A percentile compares a stretch with the other conserved stretches of the same genome.
Conservation (phyloP, 2,797 vertebrate species). For the Melanotaenia trifasciata region DNA sequence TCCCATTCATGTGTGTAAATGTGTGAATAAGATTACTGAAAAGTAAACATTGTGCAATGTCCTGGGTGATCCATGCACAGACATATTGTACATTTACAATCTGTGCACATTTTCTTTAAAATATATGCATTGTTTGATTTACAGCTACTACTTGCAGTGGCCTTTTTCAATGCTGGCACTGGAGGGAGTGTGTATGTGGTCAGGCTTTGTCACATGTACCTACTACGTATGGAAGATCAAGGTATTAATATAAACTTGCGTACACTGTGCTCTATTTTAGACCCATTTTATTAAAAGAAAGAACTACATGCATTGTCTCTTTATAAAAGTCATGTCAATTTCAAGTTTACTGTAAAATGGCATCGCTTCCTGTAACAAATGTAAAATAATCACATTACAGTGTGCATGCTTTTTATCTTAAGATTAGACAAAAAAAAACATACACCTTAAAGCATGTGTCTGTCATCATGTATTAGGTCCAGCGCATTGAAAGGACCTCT, state of each 20-base stretch:
- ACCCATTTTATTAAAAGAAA: neutral
- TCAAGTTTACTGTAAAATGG: neutral
- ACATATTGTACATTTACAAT: neutral
- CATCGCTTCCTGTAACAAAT: neutral
- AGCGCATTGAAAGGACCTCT: slow-evolving; percentile 85
- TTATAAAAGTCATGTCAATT: neutral
- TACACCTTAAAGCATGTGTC: slow-evolving; percentile 14
- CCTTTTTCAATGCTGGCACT: slow-evolving; percentile 79
- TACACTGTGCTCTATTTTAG: neutral
- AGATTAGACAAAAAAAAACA: neutral
- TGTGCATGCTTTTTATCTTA: neutral
- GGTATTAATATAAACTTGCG: slow-evolving; percentile 41
- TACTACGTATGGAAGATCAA: slow-evolving; percentile 85
- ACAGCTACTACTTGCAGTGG: slow-evolving; percentile 76
- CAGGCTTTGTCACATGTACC: slow-evolving; percentile 79
- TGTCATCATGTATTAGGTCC: slow-evolving; percentile 55
- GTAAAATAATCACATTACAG: neutral
- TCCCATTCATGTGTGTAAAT: neutral
- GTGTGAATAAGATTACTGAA: neutral
- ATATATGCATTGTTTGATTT: slow-evolving; percentile 33
- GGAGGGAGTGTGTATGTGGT: slow-evolving; percentile 86
- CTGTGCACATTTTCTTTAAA: neutral
- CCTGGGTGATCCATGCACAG: neutral
- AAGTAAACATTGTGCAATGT: neutral
- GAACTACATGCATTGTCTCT: neutral